Conservation (phyloP, 2,888 invertebrate species). For the Petrophora chlorosata region DNA sequence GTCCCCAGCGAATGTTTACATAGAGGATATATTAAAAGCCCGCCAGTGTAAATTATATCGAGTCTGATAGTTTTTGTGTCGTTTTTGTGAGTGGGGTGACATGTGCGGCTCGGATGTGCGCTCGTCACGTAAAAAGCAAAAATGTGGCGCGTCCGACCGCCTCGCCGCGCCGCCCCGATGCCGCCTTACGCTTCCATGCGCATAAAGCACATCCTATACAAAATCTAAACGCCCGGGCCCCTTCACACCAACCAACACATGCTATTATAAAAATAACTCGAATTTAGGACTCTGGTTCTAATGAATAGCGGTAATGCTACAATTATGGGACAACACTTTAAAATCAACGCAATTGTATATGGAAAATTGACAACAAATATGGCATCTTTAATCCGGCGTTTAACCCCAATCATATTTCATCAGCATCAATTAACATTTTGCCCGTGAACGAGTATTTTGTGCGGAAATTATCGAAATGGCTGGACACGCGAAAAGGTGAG, state of each 20-base stretch:
- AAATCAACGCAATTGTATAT: too few species aligned
- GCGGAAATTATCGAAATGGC: too few species aligned
- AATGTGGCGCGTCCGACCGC: slow-evolving; percentile 48
- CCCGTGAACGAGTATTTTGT: too few species aligned
- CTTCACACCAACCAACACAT: too few species aligned
- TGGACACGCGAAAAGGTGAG: too few species aligned
- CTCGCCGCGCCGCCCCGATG: not conserved
- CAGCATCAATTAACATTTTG: too few species aligned
- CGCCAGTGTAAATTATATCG: slow-evolving; percentile 18
- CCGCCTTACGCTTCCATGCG: slow-evolving; percentile 36
- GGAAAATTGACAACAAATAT: too few species aligned
- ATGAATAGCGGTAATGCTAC: too few species aligned
- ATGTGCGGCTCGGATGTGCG: too few species aligned
- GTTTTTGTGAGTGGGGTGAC: slow-evolving; percentile 42
- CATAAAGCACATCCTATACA: slow-evolving; percentile 52
- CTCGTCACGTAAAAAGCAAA: slow-evolving; percentile 51
- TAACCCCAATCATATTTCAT: too few species aligned
- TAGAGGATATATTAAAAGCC: slow-evolving; percentile 4
- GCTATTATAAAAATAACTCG: not conserved
- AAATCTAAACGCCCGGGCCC: slow-evolving; percentile 42
- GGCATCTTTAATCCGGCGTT: too few species aligned
- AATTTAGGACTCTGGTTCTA: not conserved
- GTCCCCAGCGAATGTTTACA: not conserved
- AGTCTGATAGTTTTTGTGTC: slow-evolving; percentile 41
- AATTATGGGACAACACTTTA: too few species aligned